Evolutionary conservation across 1,140 invertebrate genomes (phyloP), one percentile per base, ranked within the genome.

Genomic region (Diabrotica virgifera): DNA sequence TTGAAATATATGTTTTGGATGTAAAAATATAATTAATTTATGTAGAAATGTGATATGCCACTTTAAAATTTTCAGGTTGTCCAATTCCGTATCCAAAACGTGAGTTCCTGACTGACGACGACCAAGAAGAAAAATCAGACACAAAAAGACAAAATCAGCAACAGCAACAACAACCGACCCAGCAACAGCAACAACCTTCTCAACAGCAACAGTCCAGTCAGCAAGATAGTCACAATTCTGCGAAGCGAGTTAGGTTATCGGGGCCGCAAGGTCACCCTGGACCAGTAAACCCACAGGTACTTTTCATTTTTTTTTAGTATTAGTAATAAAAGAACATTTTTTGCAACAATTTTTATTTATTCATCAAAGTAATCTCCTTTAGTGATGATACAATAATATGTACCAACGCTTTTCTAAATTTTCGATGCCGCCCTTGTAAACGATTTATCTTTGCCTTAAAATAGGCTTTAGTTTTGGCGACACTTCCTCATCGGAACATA

Each of bases 21-120:
- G 8, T 46, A n/a, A 10, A 46, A 46, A 46, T 46, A 46, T 10
- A 46, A 46, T 10, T 46, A 46, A 46, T 10, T 46, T 46, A 46
- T 46, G 40, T 24, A 24, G 1, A 24, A 24, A 24, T 24, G 24
- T 24, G 1, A 24, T 8, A 58, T 53, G 38, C 40, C 35, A 52
- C 8, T 54, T 8, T 37, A 58, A 58, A 5, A n/a, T 11, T 66
- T 65, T 90, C 93, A 68, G 95, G 94, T 10, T 95, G 91, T 78
- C 88, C 92, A 6, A 99, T 99, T 79, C 97, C 97, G 1, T 99
- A 99, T 83, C 97, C 97, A 1, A 99, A 99, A 80, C 82, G 97
- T 74, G 97, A 99, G 80, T 99, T 99, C 80, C 85, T 99, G 57
- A 97, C 94, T 12, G 96, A 99, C 76, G 97, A 99, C 70, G 95